Percentiles rank a stretch among this genome's conserved stretches.
Conservation (phyloP, 1,140 invertebrate species). For the Dreissena polymorpha region DNA sequence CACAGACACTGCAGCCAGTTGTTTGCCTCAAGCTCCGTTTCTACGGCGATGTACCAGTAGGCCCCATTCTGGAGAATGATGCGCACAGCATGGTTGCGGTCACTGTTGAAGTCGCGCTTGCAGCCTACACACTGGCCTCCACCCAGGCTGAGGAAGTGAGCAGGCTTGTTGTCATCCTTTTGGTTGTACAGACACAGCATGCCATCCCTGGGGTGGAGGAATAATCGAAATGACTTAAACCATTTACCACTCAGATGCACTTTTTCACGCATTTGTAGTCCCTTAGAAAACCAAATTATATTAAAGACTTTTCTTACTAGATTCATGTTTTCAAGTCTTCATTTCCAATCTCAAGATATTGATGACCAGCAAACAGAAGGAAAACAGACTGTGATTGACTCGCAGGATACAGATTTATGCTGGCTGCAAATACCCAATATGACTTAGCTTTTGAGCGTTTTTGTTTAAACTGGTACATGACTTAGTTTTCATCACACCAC, state of each 20-base stretch:
- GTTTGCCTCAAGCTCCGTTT: constrained; percentile 90
- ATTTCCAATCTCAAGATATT: too few relatives aligned
- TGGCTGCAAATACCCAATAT: too few relatives aligned
- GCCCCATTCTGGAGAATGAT: constrained; percentile 86
- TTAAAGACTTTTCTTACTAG: too few relatives aligned
- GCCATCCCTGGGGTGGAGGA: constrained; percentile 86
- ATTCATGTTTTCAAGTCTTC: too few relatives aligned
- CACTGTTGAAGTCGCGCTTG: constrained; percentile 83
- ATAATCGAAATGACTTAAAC: constrained; percentile 31
- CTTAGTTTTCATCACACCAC: too few relatives aligned
- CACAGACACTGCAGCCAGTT: constrained; percentile 92
- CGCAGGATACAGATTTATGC: too few relatives aligned
- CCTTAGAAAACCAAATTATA: too few relatives aligned
- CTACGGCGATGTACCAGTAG: constrained; percentile 88
- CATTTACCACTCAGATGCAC: neutral
- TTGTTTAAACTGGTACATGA: too few relatives aligned
- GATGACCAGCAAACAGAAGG: too few relatives aligned
- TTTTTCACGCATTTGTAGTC: neutral
- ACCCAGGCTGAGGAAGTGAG: constrained; percentile 85
- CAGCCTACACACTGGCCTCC: constrained; percentile 88
- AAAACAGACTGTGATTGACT: too few relatives aligned
- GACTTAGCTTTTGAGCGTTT: too few relatives aligned
- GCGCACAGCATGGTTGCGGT: constrained; percentile 91
- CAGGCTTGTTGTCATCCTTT: constrained; percentile 85
- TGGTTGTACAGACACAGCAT: constrained; percentile 89